These are phyloP conservation scores for rabbit (Oryctolagus cuniculus) DNA, from an alignment of 2,113 vertebrate species.

Conservation along the genomic window DNA sequence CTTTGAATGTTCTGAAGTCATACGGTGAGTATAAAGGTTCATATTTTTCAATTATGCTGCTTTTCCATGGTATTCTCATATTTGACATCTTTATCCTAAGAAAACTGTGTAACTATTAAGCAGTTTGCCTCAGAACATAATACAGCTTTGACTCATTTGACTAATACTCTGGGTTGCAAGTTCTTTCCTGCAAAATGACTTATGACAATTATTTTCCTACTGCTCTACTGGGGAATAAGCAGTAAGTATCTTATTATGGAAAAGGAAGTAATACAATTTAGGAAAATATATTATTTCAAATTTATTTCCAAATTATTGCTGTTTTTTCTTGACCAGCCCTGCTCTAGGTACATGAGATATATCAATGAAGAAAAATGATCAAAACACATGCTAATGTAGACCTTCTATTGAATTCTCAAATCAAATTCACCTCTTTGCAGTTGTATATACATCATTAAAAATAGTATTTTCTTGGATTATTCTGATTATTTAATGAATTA, in stretches of 20 bases:
- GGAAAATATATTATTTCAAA: background rate
- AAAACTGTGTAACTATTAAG: background rate
- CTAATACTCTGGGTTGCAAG: background rate
- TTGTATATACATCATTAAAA: background rate
- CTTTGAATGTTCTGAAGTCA: background rate
- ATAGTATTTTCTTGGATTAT: background rate
- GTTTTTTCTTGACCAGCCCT: background rate
- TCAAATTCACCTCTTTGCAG: background rate
- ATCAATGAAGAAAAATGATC: background rate
- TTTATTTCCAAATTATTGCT: background rate
- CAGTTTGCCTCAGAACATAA: background rate
- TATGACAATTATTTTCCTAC: background rate
- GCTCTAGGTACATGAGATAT: background rate
- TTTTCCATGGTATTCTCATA: background rate
- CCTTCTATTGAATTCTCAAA: background rate
- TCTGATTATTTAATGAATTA: slow-evolving; percentile 20
- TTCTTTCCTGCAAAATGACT: background rate
- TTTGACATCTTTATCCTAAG: background rate
- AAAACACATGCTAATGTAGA: background rate
- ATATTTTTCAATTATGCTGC: background rate
- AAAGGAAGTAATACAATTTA: background rate
- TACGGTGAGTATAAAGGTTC: background rate
- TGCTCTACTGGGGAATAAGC: background rate
- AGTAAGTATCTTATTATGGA: background rate
- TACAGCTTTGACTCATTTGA: background rate